Percentiles rank a stretch among this genome's conserved stretches.
phyloP scores from a whole-genome alignment of 2,113 vertebrate genomes.

The Crotalus horridus region DNA sequence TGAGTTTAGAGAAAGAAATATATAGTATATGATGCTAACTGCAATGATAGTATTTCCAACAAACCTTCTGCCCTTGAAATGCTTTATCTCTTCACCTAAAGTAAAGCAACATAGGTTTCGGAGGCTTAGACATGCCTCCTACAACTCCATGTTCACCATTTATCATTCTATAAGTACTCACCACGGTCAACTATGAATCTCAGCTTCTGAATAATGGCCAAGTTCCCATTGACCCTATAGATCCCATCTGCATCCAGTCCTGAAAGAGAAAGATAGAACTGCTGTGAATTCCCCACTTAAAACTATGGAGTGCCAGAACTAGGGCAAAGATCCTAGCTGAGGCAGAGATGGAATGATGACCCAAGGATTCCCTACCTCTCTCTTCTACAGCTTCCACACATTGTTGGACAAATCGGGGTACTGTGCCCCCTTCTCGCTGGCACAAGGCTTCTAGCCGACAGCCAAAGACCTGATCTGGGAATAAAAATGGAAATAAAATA shows the following conservation, averaged over 20 bases:
- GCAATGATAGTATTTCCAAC: neutral
- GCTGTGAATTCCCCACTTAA: neutral
- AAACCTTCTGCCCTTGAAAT: neutral
- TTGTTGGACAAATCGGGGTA: constrained; percentile 85
- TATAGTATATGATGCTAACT: neutral
- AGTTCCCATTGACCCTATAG: constrained; percentile 89
- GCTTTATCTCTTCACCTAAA: neutral
- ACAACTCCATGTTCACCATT: neutral
- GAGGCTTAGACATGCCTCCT: neutral
- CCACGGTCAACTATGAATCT: constrained; percentile 87
- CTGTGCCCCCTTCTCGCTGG: constrained; percentile 76
- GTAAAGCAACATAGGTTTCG: neutral
- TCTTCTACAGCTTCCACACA: constrained; percentile 84
- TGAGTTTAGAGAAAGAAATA: neutral
- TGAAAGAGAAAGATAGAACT: constrained; percentile 36
- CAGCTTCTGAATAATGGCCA: constrained; percentile 90
- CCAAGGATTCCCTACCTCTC: constrained; percentile 70
- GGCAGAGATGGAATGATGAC: neutral
- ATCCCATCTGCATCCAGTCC: constrained; percentile 88
- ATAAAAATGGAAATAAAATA: neutral
- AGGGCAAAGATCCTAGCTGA: neutral
- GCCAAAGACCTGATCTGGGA: constrained; percentile 90
- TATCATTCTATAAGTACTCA: constrained; percentile 56
- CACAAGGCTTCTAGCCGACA: constrained; percentile 87
- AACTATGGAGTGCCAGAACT: neutral